phyloP scores from a whole-genome alignment of 2,888 invertebrate genomes.

The Archips xylosteana region DNA sequence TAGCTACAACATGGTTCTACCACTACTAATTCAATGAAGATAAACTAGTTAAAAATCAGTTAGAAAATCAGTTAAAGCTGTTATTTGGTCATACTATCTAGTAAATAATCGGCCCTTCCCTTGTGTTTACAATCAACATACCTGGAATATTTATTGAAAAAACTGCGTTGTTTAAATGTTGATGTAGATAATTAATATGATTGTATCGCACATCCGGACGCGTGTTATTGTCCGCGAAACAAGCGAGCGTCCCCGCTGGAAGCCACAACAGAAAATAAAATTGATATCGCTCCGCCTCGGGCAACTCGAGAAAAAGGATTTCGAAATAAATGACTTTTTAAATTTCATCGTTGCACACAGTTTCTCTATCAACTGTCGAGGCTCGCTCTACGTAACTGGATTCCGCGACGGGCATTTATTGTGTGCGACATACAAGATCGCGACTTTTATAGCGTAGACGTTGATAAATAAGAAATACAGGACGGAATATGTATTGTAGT shows the following conservation, averaged over 20 bases:
- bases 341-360: constrained; percentile 86
- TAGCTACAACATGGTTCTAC: too few relatives aligned
- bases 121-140: neutral
- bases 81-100: too few relatives aligned
- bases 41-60: too few relatives aligned
- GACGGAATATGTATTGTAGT: constrained; percentile 54
- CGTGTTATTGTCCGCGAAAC: constrained; percentile 34
- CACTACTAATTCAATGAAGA: too few relatives aligned
- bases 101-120: too few relatives aligned
- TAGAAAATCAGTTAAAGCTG: too few relatives aligned
- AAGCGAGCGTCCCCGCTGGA: constrained; percentile 55
- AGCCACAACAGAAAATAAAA: constrained; percentile 83
- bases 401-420: constrained; percentile 82
- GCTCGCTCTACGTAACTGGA: constrained; percentile 81
- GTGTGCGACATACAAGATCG: constrained; percentile 78
- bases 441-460: constrained; percentile 72
- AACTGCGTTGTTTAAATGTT: neutral
- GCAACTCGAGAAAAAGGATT: constrained; percentile 84
- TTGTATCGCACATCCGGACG: constrained; percentile 31
- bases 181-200: constrained; percentile 28
- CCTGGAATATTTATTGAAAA: neutral
- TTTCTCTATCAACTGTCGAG: constrained; percentile 85
- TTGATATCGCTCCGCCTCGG: constrained; percentile 82
- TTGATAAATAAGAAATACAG: constrained; percentile 66
- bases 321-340: constrained; percentile 86